Conservation (phyloP, 1,140 invertebrate species). For the Bombus huntii region DNA sequence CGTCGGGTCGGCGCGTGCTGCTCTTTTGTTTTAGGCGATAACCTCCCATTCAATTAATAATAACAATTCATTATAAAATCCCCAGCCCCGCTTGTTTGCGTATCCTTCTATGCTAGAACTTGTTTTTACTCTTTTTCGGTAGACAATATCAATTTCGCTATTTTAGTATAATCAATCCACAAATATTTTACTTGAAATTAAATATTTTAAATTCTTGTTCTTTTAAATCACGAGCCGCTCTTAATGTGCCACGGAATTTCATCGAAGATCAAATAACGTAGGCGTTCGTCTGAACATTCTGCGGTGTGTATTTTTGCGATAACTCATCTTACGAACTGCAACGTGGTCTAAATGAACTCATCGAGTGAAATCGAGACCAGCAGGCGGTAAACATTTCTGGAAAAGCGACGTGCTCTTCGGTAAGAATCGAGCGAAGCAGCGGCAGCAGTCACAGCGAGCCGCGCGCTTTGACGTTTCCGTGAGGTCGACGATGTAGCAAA, state of each 20-base stretch:
- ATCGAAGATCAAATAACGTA: neutral
- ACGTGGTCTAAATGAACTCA: neutral
- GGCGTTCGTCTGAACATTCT: neutral
- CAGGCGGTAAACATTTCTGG: neutral
- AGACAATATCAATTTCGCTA: neutral
- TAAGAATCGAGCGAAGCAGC: slow-evolving; percentile 36
- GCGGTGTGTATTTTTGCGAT: neutral
- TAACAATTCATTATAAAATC: neutral
- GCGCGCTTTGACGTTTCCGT: slow-evolving; percentile 55
- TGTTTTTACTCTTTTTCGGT: neutral
- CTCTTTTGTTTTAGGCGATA: neutral
- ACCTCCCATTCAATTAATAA: neutral
- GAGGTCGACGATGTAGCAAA: slow-evolving; percentile 47
- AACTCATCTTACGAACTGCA: neutral
- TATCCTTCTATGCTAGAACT: neutral
- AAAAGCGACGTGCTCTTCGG: neutral
- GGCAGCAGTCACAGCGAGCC: neutral
- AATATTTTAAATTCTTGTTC: too few species aligned
- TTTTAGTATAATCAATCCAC: neutral
- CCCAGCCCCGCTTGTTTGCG: neutral
- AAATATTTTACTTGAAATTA: too few species aligned
- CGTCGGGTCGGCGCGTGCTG: neutral
- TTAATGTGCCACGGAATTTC: neutral
- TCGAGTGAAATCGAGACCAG: neutral
- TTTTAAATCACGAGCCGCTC: neutral